phyloP scores from a whole-genome alignment of 2,113 vertebrate genomes.

The Muscicapa adusta region DNA sequence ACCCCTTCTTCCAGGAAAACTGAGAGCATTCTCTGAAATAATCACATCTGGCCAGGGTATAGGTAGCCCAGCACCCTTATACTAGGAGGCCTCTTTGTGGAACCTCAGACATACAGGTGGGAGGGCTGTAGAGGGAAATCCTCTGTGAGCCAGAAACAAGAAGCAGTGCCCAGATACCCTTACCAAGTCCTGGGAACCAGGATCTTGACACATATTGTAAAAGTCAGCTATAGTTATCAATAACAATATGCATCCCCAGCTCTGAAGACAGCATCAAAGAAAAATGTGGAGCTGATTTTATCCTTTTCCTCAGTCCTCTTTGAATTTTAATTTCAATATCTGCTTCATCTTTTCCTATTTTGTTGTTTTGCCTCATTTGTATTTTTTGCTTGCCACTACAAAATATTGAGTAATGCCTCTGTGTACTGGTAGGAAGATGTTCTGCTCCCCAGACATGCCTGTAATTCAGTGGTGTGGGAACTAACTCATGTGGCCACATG shows the following conservation, averaged over 20 bases:
- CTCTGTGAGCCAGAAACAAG: background rate
- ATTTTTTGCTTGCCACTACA: background rate
- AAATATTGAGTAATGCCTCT: background rate
- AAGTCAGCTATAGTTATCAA: background rate
- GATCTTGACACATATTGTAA: background rate
- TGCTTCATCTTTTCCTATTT: background rate
- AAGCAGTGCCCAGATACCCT: background rate
- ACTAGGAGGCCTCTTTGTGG: background rate
- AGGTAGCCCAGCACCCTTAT: background rate
- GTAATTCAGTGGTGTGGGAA: slow-evolving; percentile 33
- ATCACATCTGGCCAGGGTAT: background rate
- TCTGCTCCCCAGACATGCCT: background rate
- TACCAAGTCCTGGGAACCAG: background rate
- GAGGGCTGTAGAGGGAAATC: background rate
- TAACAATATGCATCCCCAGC: background rate
- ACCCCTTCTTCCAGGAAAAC: background rate
- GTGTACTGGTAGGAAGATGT: background rate
- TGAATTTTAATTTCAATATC: background rate
- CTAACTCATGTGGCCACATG: slow-evolving; percentile 11
- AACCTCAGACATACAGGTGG: background rate
- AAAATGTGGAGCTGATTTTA: background rate
- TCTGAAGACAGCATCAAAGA: background rate
- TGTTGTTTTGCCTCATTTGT: background rate
- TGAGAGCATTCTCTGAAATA: background rate
- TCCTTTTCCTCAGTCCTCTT: background rate